These are phyloP conservation scores for Celastrina argiolus DNA, from an alignment of 2,888 invertebrate genomes.

Conservation along the genomic window DNA sequence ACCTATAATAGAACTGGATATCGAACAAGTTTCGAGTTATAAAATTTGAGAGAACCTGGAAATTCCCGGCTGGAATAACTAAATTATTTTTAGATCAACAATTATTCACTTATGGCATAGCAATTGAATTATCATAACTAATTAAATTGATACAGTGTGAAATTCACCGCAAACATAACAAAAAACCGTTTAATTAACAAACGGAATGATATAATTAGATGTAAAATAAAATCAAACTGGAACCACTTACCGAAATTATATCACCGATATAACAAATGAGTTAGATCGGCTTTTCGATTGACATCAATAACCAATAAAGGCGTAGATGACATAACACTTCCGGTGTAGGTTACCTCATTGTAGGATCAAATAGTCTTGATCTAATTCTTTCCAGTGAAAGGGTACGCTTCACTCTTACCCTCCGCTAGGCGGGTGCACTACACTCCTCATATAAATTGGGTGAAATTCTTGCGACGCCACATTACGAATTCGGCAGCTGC, in stretches of 20 bases:
- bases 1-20: too few relatives aligned
- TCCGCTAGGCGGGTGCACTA: constrained; percentile 56
- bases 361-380: constrained; percentile 68
- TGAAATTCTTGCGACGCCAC: constrained; percentile 69
- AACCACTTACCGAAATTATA: neutral
- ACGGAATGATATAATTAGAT: neutral
- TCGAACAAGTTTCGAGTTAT: too few relatives aligned
- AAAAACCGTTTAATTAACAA: neutral
- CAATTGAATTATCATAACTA: too few relatives aligned
- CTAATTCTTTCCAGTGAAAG: constrained; percentile 77
- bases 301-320: constrained; percentile 55
- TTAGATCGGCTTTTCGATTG: constrained; percentile 27
- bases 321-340: constrained; percentile 65
- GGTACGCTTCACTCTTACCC: constrained; percentile 74
- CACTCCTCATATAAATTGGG: constrained; percentile 75
- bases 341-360: constrained; percentile 67
- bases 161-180: neutral
- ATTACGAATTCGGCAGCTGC: constrained; percentile 76
- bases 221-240: neutral
- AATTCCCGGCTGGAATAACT: too few relatives aligned
- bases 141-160: too few relatives aligned
- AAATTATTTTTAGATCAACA: too few relatives aligned
- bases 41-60: too few relatives aligned
- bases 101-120: too few relatives aligned
- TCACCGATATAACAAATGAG: neutral